phyloP scores from a whole-genome alignment of 2,888 invertebrate genomes.

The Meliscaeva auricollis region DNA sequence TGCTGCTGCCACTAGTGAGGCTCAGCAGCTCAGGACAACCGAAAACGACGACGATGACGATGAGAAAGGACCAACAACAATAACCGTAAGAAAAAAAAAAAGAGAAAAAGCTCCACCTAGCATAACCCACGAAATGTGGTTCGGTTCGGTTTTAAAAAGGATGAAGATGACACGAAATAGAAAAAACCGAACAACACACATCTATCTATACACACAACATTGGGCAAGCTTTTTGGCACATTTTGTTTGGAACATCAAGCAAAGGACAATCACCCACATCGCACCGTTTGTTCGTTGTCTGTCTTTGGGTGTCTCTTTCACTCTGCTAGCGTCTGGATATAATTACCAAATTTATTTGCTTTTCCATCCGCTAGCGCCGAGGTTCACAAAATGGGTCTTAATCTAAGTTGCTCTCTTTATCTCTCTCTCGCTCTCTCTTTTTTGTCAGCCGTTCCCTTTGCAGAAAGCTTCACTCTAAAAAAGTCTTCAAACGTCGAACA shows the following conservation, averaged over 20 bases:
- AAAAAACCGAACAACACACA: slow-evolving; percentile 59
- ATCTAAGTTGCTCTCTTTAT: slow-evolving; percentile 18
- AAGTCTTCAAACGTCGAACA: slow-evolving; percentile 15
- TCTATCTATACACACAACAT: slow-evolving; percentile 56
- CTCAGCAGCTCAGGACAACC: not conserved
- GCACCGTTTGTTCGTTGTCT: slow-evolving; percentile 42
- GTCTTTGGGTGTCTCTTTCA: slow-evolving; percentile 33
- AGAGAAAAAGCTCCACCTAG: slow-evolving; percentile 64
- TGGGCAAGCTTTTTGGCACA: slow-evolving; percentile 70
- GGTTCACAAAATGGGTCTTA: not conserved
- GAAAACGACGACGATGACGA: not conserved
- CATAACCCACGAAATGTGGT: slow-evolving; percentile 69
- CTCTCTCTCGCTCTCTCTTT: not conserved
- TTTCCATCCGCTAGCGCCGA: slow-evolving; percentile 39
- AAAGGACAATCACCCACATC: slow-evolving; percentile 76
- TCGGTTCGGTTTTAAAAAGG: slow-evolving; percentile 36
- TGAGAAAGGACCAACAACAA: slow-evolving; percentile 31
- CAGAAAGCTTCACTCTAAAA: slow-evolving; percentile 25
- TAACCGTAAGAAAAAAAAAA: not conserved
- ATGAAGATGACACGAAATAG: slow-evolving; percentile 5
- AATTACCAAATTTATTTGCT: slow-evolving; percentile 68
- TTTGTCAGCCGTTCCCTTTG: slow-evolving; percentile 16
- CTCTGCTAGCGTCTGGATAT: slow-evolving; percentile 32
- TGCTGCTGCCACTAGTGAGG: slow-evolving; percentile 21
- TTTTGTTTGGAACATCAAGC: slow-evolving; percentile 55